These are phyloP conservation scores for Toxonevra muliebris DNA, from an alignment of 2,888 invertebrate species.

Conservation along the genomic window DNA sequence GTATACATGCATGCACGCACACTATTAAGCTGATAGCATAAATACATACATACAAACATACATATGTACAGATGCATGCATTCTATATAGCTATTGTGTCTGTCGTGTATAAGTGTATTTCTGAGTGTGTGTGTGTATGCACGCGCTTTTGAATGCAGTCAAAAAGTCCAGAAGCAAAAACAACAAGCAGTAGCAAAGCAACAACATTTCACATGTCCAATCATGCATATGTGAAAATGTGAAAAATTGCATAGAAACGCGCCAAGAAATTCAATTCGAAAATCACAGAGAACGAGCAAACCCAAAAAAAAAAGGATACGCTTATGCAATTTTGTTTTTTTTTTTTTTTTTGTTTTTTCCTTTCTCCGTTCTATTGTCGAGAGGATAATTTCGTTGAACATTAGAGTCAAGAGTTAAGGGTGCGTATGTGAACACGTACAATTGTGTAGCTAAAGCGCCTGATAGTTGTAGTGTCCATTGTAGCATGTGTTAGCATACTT, in stretches of 20 bases:
- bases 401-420: too few species aligned
- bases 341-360: too few species aligned
- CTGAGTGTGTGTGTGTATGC: slow-evolving; percentile 15
- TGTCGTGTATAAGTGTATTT: neutral
- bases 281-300: too few species aligned
- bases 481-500: neutral
- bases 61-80: too few species aligned
- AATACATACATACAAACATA: too few species aligned
- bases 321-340: too few species aligned
- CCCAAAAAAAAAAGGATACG: too few species aligned
- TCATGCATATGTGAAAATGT: slow-evolving; percentile 31
- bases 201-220: slow-evolving; percentile 9
- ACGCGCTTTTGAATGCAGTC: slow-evolving; percentile 16
- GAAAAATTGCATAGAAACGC: slow-evolving; percentile 39
- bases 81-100: too few species aligned
- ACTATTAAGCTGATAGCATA: too few species aligned
- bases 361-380: too few species aligned
- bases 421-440: too few species aligned
- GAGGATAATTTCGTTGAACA: too few species aligned
- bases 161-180: slow-evolving; percentile 2
- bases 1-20: slow-evolving; percentile 24
- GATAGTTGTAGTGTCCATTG: slow-evolving; percentile 3
- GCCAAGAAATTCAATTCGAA: slow-evolving; percentile 39
- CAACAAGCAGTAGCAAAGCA: neutral
- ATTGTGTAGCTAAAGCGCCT: neutral